Conservation (phyloP, 2,888 invertebrate species). For the Volucella inanis region DNA sequence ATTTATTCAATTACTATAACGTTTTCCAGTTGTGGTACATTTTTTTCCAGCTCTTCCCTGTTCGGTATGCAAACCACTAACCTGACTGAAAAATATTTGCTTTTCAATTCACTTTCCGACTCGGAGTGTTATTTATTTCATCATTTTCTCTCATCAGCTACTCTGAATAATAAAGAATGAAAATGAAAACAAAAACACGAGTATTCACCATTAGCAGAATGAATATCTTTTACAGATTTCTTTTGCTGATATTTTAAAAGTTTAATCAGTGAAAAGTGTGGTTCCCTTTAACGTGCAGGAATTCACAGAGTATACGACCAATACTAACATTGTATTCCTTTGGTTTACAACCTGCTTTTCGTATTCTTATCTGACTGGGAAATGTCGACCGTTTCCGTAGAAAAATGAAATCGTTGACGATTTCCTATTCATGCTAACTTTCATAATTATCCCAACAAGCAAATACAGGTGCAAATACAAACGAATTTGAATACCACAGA, state of each 20-base stretch:
- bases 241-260: too few species aligned
- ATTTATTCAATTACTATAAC: conserved; percentile 15
- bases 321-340: not conserved
- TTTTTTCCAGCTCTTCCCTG: not conserved
- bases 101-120: conserved; percentile 53
- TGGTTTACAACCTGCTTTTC: not conserved
- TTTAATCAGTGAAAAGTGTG: too few species aligned
- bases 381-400: conserved; percentile 18
- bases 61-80: conserved; percentile 45
- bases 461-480: conserved; percentile 4
- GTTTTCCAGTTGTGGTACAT: not conserved
- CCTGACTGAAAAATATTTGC: conserved; percentile 42
- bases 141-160: conserved; percentile 50
- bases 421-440: conserved; percentile 45
- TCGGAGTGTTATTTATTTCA: conserved; percentile 46
- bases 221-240: too few species aligned
- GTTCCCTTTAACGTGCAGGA: not conserved
- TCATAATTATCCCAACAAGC: conserved; percentile 54
- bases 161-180: conserved; percentile 34
- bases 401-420: conserved; percentile 35
- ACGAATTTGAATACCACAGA: not conserved
- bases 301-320: too few species aligned
- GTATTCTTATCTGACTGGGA: not conserved
- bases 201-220: not conserved
- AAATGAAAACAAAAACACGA: not conserved